phyloP scores from a whole-genome alignment of 2,888 invertebrate genomes.

The Habrosyne pyritoides region DNA sequence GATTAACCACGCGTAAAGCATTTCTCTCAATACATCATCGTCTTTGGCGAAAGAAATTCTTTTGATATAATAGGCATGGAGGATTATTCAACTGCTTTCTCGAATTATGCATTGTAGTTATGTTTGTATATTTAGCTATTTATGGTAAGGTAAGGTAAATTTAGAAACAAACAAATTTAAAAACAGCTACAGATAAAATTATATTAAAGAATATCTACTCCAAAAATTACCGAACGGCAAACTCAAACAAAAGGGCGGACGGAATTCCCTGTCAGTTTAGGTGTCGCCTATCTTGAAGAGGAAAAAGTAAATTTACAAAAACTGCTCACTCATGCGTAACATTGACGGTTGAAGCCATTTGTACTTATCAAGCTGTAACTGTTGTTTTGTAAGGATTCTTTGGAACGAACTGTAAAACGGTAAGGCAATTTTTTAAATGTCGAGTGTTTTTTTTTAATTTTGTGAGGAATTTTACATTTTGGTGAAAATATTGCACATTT shows the following conservation, averaged over 20 bases:
- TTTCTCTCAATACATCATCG: not conserved
- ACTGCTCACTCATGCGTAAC: not conserved
- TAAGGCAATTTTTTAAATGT: not conserved
- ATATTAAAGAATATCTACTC: not conserved
- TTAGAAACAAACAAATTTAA: too few relatives aligned
- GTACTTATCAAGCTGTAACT: not conserved
- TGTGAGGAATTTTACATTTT: not conserved
- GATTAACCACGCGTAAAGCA: not conserved
- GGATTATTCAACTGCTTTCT: too few relatives aligned
- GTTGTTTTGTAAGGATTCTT: not conserved
- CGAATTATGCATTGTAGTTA: too few relatives aligned
- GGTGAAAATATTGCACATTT: too few relatives aligned
- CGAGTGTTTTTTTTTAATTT: not conserved
- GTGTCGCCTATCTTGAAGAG: slow-evolving; percentile 1
- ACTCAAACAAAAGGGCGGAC: not conserved
- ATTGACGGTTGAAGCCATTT: not conserved
- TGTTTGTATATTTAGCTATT: too few relatives aligned
- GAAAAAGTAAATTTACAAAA: slow-evolving; percentile 4
- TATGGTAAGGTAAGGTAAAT: too few relatives aligned
- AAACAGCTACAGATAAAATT: too few relatives aligned
- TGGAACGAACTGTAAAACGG: not conserved
- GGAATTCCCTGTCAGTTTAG: not conserved
- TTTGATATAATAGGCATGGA: too few relatives aligned
- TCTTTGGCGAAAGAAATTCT: not conserved
- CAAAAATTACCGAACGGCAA: not conserved